Conservation (phyloP, 2,888 invertebrate species). For the Nephrotoma flavescens region DNA sequence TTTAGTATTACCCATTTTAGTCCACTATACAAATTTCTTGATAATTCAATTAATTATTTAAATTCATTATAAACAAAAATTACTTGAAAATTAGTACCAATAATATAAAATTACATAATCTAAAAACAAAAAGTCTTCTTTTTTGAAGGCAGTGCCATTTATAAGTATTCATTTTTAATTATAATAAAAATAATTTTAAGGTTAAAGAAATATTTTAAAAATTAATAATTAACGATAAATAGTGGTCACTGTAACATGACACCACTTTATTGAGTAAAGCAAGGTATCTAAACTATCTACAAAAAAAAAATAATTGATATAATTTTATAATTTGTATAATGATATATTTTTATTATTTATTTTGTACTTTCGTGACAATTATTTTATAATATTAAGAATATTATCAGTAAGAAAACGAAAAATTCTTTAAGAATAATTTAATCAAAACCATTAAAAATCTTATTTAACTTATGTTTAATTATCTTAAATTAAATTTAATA, state of each 20-base stretch:
- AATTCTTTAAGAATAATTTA: background rate
- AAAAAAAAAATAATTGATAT: background rate
- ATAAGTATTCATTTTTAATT: background rate
- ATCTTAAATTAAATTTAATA: background rate
- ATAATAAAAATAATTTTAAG: background rate
- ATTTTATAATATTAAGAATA: background rate
- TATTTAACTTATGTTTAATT: background rate
- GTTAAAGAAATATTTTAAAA: background rate
- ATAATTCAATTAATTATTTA: background rate
- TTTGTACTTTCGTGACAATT: background rate
- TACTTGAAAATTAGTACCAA: background rate
- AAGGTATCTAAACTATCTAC: background rate
- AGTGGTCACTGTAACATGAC: background rate
- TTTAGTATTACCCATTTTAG: background rate
- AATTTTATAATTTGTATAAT: background rate
- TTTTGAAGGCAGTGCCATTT: background rate
- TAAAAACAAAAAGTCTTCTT: background rate
- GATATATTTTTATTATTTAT: background rate
- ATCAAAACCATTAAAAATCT: background rate
- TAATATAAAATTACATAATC: background rate
- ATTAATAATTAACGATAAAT: background rate
- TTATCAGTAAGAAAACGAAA: background rate
- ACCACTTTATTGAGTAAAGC: background rate
- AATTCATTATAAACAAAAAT: background rate
- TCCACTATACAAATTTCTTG: background rate